These are phyloP conservation scores for Synanceia verrucosa DNA, from an alignment of 2,797 vertebrate species.

Conservation along the genomic window DNA sequence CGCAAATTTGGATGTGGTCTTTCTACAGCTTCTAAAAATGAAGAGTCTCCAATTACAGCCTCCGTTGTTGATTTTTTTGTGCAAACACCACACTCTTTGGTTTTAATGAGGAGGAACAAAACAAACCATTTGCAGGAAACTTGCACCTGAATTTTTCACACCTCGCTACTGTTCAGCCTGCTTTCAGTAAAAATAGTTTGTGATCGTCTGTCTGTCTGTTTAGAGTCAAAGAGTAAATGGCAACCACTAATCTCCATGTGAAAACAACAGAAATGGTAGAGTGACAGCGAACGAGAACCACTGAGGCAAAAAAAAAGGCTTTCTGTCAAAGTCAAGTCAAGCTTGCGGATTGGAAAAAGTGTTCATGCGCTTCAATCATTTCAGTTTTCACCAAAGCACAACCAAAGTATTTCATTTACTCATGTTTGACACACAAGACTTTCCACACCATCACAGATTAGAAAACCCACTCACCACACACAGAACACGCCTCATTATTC, in stretches of 20 bases:
- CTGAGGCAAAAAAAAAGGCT: not conserved
- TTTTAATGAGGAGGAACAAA: constrained; percentile 32
- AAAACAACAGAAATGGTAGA: not conserved
- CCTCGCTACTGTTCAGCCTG: not conserved
- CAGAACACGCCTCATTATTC: not conserved
- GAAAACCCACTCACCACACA: too few relatives aligned
- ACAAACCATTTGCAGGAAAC: constrained; percentile 9
- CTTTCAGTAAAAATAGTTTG: constrained; percentile 7
- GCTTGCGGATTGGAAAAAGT: constrained; percentile 14
- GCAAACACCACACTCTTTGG: not conserved
- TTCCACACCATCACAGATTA: not conserved
- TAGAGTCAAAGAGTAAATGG: not conserved
- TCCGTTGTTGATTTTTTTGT: not conserved
- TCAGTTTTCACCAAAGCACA: not conserved
- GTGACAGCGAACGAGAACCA: too few relatives aligned
- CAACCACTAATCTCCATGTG: not conserved
- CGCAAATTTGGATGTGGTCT: constrained; percentile 5
- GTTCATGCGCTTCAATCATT: constrained; percentile 19
- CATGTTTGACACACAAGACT: not conserved
- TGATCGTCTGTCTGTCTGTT: not conserved
- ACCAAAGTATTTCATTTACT: constrained; percentile 17
- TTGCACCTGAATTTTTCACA: constrained; percentile 5
- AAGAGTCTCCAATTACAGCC: constrained; percentile 24
- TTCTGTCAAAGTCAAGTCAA: constrained; percentile 12
- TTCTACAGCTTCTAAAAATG: constrained; percentile 29